Evolutionary conservation across 2,113 vertebrate species (phyloP).

Genomic region (Oplegnathus fasciatus): DNA sequence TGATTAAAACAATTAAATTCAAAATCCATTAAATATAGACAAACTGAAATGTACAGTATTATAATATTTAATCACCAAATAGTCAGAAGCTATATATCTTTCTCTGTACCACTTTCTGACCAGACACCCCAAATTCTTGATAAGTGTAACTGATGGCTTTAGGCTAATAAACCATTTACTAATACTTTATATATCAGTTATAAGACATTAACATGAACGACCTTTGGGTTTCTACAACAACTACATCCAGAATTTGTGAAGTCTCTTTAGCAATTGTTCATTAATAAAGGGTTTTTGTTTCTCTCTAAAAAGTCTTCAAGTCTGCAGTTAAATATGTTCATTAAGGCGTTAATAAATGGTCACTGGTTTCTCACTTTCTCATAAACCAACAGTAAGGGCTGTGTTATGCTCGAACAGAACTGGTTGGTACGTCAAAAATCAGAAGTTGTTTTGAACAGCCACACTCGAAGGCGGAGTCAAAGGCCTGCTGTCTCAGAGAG

Average conservation of each 20-base stretch:
- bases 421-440: not conserved
- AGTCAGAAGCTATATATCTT: not conserved
- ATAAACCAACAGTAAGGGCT: not conserved
- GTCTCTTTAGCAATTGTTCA: not conserved
- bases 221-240: not conserved
- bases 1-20: not conserved
- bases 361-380: not conserved
- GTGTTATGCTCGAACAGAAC: not conserved
- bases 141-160: not conserved
- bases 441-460: not conserved
- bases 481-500: not conserved
- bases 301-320: not conserved
- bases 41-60: not conserved
- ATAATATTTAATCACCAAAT: not conserved
- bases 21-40: not conserved
- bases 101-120: not conserved
- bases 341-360: not conserved
- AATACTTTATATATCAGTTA: not conserved
- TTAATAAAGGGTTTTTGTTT: not conserved
- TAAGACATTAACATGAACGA: not conserved
- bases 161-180: not conserved
- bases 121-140: not conserved
- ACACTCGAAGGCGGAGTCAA: not conserved
- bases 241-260: not conserved
- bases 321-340: not conserved